phyloP scores from a whole-genome alignment of 2,888 invertebrate genomes.

The Merodon equestris region DNA sequence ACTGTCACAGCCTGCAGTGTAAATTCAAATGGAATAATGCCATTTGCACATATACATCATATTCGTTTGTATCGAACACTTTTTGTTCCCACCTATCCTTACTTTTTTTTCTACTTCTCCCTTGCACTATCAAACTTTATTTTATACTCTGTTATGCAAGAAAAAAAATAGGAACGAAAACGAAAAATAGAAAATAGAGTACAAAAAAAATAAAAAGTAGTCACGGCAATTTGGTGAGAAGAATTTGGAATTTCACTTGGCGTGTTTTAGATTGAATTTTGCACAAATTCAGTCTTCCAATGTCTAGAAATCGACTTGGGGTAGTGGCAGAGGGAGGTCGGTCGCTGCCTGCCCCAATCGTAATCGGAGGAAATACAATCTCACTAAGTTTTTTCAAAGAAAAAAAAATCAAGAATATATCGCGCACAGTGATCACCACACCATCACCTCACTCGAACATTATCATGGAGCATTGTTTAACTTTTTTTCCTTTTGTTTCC shows the following conservation, averaged over 20 bases:
- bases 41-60: slow-evolving; percentile 26
- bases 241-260: slow-evolving; percentile 59
- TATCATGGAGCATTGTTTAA: slow-evolving; percentile 62
- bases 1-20: slow-evolving; percentile 17
- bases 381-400: slow-evolving; percentile 29
- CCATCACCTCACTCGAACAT: slow-evolving; percentile 17
- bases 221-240: slow-evolving; percentile 36
- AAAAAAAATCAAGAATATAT: slow-evolving; percentile 48
- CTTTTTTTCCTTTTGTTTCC: slow-evolving; percentile 28
- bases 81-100: slow-evolving; percentile 1
- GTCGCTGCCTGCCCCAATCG: slow-evolving; percentile 12
- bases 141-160: slow-evolving; percentile 63
- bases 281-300: slow-evolving; percentile 38
- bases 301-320: slow-evolving; percentile 1
- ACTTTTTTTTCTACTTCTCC: slow-evolving; percentile 13
- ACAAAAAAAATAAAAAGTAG: slow-evolving; percentile 40
- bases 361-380: too few relatives aligned
- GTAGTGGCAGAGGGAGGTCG: neutral
- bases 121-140: slow-evolving; percentile 32
- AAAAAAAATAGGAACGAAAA: slow-evolving; percentile 44
- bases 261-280: slow-evolving; percentile 39
- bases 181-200: slow-evolving; percentile 17
- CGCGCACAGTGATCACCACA: slow-evolving; percentile 44
- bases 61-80: slow-evolving; percentile 12
- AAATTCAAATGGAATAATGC: slow-evolving; percentile 11